phyloP scores from a whole-genome alignment of 1,140 invertebrate genomes.

The Pinna nobilis region DNA sequence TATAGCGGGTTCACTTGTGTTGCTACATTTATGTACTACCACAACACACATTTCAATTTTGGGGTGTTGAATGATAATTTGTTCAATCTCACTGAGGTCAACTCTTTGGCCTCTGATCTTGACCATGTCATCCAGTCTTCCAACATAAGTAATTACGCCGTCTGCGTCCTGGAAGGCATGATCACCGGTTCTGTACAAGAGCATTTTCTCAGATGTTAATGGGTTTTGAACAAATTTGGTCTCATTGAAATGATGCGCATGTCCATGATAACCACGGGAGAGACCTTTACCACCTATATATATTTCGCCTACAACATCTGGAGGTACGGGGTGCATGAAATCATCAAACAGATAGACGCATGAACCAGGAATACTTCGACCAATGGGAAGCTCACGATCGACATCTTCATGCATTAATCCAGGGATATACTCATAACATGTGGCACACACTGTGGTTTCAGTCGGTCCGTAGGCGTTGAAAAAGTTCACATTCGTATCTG shows the following conservation, averaged over 20 bases:
- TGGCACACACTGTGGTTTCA: conserved; percentile 58
- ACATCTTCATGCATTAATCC: conserved; percentile 37
- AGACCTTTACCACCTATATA: conserved; percentile 56
- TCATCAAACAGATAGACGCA: conserved; percentile 57
- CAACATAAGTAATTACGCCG: conserved; percentile 55
- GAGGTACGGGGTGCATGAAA: conserved; percentile 57
- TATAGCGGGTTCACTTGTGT: conserved; percentile 38
- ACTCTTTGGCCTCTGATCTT: conserved; percentile 59
- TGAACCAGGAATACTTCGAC: conserved; percentile 46
- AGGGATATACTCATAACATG: conserved; percentile 46
- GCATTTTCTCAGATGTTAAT: background rate
- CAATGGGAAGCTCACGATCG: conserved; percentile 53
- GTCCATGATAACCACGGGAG: conserved; percentile 53
- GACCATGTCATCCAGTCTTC: conserved; percentile 56
- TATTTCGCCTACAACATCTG: conserved; percentile 57
- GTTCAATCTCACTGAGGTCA: conserved; percentile 59
- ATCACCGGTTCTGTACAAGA: conserved; percentile 60
- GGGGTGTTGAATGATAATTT: conserved; percentile 55
- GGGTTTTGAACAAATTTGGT: conserved; percentile 53
- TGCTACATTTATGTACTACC: conserved; percentile 47
- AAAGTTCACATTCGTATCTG: conserved; percentile 32
- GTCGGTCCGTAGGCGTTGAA: conserved; percentile 61
- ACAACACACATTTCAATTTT: conserved; percentile 57
- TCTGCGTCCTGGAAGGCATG: conserved; percentile 49
- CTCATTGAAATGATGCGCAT: conserved; percentile 43